phyloP scores from a whole-genome alignment of 2,113 vertebrate species.

The Gnathonemus echidnorhynchus region DNA sequence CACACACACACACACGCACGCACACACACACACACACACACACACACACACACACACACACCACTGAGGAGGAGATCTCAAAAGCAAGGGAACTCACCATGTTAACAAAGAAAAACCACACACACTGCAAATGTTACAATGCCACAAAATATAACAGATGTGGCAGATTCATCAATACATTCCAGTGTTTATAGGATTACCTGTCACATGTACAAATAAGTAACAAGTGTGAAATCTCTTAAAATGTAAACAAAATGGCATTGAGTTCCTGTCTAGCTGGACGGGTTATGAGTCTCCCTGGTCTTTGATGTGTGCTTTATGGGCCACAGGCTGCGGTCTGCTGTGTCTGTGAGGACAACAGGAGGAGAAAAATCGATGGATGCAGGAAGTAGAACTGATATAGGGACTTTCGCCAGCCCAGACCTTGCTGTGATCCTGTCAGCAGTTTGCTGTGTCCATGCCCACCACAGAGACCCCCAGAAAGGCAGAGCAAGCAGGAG shows the following conservation, averaged over 20 bases:
- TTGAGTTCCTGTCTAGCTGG: neutral
- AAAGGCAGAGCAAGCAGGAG: neutral
- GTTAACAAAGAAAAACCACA: neutral
- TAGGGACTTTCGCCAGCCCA: neutral
- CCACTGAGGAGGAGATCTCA: neutral
- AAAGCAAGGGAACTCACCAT: neutral
- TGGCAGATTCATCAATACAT: neutral
- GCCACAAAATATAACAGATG: neutral
- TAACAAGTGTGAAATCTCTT: neutral
- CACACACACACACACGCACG: neutral
- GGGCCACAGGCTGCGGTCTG: neutral
- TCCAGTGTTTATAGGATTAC: neutral
- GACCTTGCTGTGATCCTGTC: neutral
- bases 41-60: neutral
- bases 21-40: neutral
- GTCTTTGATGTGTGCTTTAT: neutral
- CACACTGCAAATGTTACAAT: neutral
- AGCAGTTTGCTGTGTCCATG: neutral
- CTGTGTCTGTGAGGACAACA: neutral
- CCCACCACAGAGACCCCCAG: neutral
- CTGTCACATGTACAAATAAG: neutral
- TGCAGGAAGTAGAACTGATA: neutral
- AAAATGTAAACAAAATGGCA: neutral
- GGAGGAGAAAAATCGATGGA: neutral
- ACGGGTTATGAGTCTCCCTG: neutral